Conservation (phyloP, 2,888 invertebrate genomes). For the Agrypnus murinus region DNA sequence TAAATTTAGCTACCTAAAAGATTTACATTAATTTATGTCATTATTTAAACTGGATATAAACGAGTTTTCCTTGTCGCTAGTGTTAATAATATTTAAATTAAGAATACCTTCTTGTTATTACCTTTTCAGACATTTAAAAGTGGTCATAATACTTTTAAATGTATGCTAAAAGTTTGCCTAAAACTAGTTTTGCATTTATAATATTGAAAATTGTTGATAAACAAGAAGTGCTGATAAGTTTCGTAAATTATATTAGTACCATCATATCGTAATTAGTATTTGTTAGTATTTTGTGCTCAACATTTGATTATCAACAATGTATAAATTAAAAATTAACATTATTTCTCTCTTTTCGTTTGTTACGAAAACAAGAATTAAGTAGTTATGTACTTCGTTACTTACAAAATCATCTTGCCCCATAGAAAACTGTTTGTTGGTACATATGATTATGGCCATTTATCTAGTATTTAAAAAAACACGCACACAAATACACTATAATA, state of each 20-base stretch:
- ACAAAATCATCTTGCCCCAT: constrained; percentile 8
- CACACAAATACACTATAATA: background rate
- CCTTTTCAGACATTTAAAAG: constrained; percentile 1
- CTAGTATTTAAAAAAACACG: constrained; percentile 13
- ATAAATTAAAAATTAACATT: background rate
- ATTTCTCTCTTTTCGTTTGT: background rate
- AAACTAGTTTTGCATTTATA: constrained; percentile 13
- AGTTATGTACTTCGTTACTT: constrained; percentile 5
- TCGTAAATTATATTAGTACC: background rate
- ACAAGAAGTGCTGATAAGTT: constrained; percentile 6
- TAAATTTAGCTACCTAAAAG: constrained; percentile 22
- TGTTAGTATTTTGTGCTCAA: constrained; percentile 2
- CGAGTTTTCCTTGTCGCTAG: constrained; percentile 20
- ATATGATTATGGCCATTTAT: constrained; percentile 20
- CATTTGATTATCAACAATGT: background rate
- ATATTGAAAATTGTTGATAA: constrained; percentile 11
- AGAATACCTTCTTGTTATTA: background rate
- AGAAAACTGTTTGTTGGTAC: constrained; percentile 22
- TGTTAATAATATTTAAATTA: constrained; percentile 24
- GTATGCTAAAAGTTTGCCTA: background rate
- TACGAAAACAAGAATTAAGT: background rate
- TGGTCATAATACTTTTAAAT: background rate
- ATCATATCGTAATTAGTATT: background rate
- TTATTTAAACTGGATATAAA: constrained; percentile 33
- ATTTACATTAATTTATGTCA: constrained; percentile 32